These are phyloP conservation scores for Sternotherus odoratus DNA, from an alignment of 2,797 vertebrate genomes.

Conservation along the genomic window DNA sequence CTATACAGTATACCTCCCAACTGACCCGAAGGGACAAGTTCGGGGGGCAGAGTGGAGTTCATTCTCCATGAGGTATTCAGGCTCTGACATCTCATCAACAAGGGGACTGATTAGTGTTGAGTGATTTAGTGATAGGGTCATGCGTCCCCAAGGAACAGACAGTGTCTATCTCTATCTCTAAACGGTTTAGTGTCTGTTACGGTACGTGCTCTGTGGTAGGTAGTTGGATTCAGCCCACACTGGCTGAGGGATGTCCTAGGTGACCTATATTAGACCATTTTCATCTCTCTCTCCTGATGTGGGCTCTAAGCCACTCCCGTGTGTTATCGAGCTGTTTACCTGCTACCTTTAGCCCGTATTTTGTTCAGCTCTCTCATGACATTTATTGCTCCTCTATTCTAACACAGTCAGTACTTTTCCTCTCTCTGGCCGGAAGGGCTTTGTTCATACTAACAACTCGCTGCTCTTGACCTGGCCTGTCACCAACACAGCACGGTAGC, in stretches of 20 bases:
- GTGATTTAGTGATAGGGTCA: background rate
- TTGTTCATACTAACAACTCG: background rate
- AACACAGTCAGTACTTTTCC: background rate
- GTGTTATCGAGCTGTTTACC: background rate
- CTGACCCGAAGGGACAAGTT: background rate
- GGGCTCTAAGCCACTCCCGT: background rate
- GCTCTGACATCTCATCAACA: background rate
- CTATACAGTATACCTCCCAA: background rate
- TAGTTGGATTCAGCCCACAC: background rate
- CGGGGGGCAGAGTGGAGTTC: background rate
- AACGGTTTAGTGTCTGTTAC: background rate
- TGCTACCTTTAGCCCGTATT: background rate
- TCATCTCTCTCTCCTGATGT: background rate
- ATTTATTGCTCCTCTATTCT: background rate
- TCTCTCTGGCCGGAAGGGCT: background rate
- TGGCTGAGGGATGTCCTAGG: background rate
- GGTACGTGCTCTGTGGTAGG: background rate
- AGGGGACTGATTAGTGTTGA: background rate
- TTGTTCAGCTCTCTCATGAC: background rate
- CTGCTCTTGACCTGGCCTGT: background rate
- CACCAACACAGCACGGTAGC: too few species aligned
- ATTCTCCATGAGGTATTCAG: background rate
- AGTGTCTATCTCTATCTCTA: fast-evolving
- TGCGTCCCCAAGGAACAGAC: background rate
- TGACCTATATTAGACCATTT: background rate